Evolutionary conservation across 2,113 vertebrate species (phyloP).

Genomic region (Indicator indicator): DNA sequence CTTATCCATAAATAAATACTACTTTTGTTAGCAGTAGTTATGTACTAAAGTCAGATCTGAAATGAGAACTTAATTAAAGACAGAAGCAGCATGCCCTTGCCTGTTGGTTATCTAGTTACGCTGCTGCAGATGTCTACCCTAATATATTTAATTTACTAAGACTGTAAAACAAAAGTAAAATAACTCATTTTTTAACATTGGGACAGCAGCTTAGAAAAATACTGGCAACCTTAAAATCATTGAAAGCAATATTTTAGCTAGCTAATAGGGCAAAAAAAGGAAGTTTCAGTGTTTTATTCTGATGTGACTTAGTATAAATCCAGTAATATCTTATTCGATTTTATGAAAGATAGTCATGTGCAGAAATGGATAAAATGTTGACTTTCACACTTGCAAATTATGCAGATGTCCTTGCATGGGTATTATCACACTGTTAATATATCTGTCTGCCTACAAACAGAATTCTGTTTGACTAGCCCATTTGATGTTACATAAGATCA

Average conservation of each 20-base stretch:
- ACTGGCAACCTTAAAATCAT: neutral
- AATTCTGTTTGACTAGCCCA: neutral
- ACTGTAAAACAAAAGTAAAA: neutral
- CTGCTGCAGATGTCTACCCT: neutral
- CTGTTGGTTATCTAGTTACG: constrained; percentile 3
- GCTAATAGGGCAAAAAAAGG: neutral
- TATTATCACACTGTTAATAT: neutral
- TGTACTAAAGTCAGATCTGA: neutral
- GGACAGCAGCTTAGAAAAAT: neutral
- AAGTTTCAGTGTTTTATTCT: neutral
- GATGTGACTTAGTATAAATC: neutral
- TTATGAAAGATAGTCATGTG: neutral
- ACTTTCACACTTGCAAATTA: neutral
- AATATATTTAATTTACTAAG: neutral
- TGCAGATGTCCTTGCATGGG: neutral
- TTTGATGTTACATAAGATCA: neutral
- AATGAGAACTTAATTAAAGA: constrained; percentile 28
- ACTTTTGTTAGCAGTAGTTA: neutral
- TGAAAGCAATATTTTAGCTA: neutral
- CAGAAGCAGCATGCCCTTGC: neutral
- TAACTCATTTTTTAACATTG: neutral
- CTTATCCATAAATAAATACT: neutral
- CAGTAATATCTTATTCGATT: neutral
- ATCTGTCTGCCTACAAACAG: neutral
- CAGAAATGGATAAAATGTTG: neutral